These are phyloP conservation scores for Carcharodon carcharias DNA, from an alignment of 2,797 vertebrate species.

Conservation along the genomic window DNA sequence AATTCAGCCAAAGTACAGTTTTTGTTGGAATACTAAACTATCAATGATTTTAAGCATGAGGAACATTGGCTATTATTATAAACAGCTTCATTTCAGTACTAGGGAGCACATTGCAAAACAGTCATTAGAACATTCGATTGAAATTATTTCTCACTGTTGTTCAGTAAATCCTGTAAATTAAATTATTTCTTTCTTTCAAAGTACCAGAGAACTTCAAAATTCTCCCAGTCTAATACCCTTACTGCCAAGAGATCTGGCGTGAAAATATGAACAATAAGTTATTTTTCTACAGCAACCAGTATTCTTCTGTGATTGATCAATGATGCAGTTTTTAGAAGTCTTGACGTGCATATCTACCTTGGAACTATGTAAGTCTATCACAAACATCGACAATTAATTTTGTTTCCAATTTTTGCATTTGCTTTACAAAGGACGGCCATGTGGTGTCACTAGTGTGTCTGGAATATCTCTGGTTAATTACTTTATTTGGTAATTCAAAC, in stretches of 20 bases:
- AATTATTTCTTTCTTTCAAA: neutral
- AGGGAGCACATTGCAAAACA: neutral
- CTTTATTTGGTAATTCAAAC: neutral
- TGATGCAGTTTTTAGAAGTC: neutral
- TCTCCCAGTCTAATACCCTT: neutral
- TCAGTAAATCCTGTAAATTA: neutral
- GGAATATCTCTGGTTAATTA: neutral
- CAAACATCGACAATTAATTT: neutral
- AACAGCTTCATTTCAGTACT: neutral
- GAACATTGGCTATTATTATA: neutral
- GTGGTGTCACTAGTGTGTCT: constrained; percentile 22
- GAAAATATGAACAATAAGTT: neutral
- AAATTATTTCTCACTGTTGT: neutral
- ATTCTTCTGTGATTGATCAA: neutral
- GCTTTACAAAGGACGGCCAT: neutral
- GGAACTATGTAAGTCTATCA: neutral
- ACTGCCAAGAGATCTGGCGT: neutral
- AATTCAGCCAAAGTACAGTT: constrained; percentile 43
- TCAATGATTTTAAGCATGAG: neutral
- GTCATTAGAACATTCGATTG: neutral
- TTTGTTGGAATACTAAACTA: neutral
- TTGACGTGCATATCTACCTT: neutral
- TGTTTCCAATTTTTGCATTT: neutral
- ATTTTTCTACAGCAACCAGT: neutral
- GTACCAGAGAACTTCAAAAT: neutral